phyloP scores from a whole-genome alignment of 2,888 invertebrate species.

The Drosophila prolongata region DNA sequence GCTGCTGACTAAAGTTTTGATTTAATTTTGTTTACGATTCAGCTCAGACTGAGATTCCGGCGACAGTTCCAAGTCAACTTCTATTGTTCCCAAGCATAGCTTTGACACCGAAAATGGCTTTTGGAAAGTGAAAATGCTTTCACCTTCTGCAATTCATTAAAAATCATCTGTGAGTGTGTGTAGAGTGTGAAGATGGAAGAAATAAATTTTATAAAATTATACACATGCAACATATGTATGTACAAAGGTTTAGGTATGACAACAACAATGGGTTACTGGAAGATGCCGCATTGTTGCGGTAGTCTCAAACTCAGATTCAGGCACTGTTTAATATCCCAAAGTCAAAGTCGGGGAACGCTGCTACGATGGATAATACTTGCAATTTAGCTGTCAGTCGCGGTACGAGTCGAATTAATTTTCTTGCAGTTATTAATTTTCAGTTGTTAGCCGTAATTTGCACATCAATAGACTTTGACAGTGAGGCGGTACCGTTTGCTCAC shows the following conservation, averaged over 20 bases:
- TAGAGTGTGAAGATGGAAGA: conserved; percentile 28
- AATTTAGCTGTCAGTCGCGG: conserved; percentile 20
- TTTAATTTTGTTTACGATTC: conserved; percentile 5
- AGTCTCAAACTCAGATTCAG: conserved; percentile 6
- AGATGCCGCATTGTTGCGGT: conserved; percentile 16
- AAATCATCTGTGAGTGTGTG: conserved; percentile 27
- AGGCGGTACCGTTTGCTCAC: conserved; percentile 58
- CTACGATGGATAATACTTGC: neutral
- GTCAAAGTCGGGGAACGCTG: conserved; percentile 15
- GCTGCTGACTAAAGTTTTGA: neutral
- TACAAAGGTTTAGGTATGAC: conserved; percentile 18
- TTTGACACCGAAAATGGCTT: conserved; percentile 71
- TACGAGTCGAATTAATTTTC: conserved; percentile 12
- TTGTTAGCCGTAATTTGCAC: conserved; percentile 61
- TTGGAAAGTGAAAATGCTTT: conserved; percentile 82
- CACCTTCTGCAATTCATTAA: conserved; percentile 78
- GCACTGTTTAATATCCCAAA: conserved; percentile 9
- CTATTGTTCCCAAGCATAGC: conserved; percentile 69
- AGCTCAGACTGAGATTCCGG: conserved; percentile 19
- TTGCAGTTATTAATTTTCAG: conserved; percentile 41
- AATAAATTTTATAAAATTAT: conserved; percentile 61
- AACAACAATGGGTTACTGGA: conserved; percentile 27
- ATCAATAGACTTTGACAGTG: conserved; percentile 72
- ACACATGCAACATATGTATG: conserved; percentile 27
- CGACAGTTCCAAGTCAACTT: conserved; percentile 47